These are phyloP conservation scores for Plemyria rubiginata DNA, from an alignment of 2,888 invertebrate genomes.

Conservation along the genomic window DNA sequence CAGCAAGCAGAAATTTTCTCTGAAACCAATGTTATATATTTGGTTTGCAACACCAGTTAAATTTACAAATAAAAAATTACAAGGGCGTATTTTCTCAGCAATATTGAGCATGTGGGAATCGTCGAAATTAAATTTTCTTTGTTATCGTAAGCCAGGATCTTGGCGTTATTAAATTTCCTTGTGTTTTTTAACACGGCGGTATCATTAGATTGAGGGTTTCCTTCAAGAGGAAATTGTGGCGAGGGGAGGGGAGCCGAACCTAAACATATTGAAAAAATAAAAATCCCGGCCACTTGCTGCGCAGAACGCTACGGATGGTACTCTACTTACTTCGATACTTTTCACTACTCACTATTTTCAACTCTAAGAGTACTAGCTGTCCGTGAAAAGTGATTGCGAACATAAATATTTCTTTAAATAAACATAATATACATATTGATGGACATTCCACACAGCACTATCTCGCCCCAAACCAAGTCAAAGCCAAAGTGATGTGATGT, in stretches of 20 bases:
- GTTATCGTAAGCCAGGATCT: conserved; percentile 75
- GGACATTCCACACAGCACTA: no score
- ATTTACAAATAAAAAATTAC: conserved; percentile 60
- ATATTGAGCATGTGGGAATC: conserved; percentile 84
- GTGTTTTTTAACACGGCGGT: conserved; percentile 85
- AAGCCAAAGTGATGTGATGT: no score
- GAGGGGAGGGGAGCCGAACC: conserved; percentile 80
- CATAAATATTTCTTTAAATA: no score
- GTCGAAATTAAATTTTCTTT: conserved; percentile 84
- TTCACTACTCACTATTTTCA: no score
- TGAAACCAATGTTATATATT: not conserved
- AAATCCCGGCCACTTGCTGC: conserved; percentile 79
- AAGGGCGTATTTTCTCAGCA: conserved; percentile 72
- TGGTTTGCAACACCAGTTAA: conserved; percentile 42
- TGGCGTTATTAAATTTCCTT: conserved; percentile 85
- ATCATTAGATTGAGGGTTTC: conserved; percentile 86
- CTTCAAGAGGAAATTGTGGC: conserved; percentile 85
- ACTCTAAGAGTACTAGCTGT: no score
- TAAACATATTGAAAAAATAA: conserved; percentile 85
- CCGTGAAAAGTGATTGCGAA: no score
- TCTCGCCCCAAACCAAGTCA: no score
- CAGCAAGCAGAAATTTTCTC: not conserved
- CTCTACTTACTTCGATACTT: conserved; percentile 56
- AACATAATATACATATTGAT: no score
- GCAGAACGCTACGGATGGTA: conserved; percentile 46